Conservation (phyloP, 2,113 vertebrate genomes). For the Melanerpes formicivorus region DNA sequence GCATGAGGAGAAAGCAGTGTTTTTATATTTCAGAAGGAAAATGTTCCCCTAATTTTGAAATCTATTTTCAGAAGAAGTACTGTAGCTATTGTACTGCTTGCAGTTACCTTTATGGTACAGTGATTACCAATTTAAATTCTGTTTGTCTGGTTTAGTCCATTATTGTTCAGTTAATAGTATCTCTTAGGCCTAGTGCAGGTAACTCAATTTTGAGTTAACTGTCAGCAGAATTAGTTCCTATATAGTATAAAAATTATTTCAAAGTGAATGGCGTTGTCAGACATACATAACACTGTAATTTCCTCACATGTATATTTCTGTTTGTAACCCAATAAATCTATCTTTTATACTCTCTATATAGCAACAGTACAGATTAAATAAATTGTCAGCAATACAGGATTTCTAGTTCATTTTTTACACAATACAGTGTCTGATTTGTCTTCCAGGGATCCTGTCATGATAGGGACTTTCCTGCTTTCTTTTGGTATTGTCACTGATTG, state of each 20-base stretch:
- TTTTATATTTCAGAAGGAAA: background rate
- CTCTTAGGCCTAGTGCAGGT: background rate
- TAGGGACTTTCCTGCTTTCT: background rate
- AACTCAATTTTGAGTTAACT: background rate
- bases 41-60: background rate
- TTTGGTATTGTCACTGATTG: background rate
- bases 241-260: background rate
- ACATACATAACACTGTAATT: background rate
- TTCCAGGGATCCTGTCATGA: background rate
- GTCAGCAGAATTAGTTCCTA: background rate
- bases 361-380: background rate
- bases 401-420: background rate
- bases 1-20: background rate
- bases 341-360: background rate
- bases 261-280: background rate
- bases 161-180: background rate
- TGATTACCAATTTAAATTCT: background rate
- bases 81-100: background rate
- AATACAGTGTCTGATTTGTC: rapidly evolving
- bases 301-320: background rate
- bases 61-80: background rate
- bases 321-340: background rate
- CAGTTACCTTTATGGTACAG: background rate
- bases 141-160: background rate
- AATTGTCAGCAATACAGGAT: background rate